Percentiles rank a stretch among this genome's conserved stretches.
Conservation (phyloP, 2,797 vertebrate genomes). For the Enteromius treurensis region DNA sequence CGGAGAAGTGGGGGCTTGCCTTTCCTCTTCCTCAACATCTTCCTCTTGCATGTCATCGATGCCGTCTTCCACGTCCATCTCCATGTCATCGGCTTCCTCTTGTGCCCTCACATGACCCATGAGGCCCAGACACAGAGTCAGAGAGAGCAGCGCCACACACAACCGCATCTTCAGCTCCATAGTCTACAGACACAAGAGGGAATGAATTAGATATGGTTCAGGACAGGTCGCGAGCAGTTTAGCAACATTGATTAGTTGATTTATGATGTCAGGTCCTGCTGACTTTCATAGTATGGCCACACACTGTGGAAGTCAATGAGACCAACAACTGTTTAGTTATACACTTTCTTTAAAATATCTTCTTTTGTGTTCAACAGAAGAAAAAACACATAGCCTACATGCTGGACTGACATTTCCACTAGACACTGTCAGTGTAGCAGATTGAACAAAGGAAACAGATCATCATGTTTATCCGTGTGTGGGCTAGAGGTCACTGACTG, state of each 20-base stretch:
- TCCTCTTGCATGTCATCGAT: conserved; percentile 78
- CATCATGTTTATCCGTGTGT: background rate
- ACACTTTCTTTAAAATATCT: background rate
- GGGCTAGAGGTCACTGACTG: background rate
- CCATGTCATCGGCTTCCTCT: conserved; percentile 75
- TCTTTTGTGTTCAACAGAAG: background rate
- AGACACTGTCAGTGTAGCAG: background rate
- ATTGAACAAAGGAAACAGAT: background rate
- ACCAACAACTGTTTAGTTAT: background rate
- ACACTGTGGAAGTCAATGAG: background rate
- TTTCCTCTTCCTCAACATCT: conserved; percentile 73
- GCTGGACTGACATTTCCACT: background rate
- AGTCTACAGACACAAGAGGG: conserved; percentile 70
- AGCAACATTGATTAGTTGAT: background rate
- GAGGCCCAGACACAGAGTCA: conserved; percentile 68
- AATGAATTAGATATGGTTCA: background rate
- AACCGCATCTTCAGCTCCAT: conserved; percentile 88
- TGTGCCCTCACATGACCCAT: conserved; percentile 65
- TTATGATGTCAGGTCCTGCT: background rate
- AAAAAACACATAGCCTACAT: background rate
- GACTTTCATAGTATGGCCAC: background rate
- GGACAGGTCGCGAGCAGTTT: background rate
- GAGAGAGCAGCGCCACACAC: conserved; percentile 78
- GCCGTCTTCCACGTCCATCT: conserved; percentile 83
- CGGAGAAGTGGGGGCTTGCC: conserved; percentile 68